phyloP scores from a whole-genome alignment of 2,113 vertebrate genomes.

The Callionymus lyra region DNA sequence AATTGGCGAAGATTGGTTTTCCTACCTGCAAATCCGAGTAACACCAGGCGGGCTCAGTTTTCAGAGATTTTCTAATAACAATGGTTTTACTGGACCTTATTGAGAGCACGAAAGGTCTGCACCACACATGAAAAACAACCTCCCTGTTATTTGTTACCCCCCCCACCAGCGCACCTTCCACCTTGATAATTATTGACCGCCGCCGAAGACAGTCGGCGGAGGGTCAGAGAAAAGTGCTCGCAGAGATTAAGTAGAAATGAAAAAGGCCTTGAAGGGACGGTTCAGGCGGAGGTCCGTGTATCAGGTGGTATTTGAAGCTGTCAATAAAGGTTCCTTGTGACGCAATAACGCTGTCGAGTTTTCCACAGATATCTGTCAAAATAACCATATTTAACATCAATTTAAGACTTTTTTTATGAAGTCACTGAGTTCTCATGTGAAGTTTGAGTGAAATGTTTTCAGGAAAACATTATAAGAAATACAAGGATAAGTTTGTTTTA shows the following conservation, averaged over 20 bases:
- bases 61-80: slow-evolving; percentile 62
- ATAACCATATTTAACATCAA: too few species aligned
- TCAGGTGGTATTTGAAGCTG: not conserved
- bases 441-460: too few species aligned
- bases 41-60: slow-evolving; percentile 30
- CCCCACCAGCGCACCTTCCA: slow-evolving; percentile 14
- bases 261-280: slow-evolving; percentile 7
- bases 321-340: too few species aligned
- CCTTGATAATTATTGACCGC: slow-evolving; percentile 44
- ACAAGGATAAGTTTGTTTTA: too few species aligned
- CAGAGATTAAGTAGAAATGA: slow-evolving; percentile 31
- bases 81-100: slow-evolving; percentile 55
- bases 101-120: slow-evolving; percentile 45
- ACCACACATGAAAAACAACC: slow-evolving; percentile 54
- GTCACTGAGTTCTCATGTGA: too few species aligned
- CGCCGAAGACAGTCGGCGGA: slow-evolving; percentile 21
- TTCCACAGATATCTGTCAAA: too few species aligned
- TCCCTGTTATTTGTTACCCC: slow-evolving; percentile 32
- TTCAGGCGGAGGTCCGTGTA: not conserved
- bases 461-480: too few species aligned
- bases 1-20: slow-evolving; percentile 45
- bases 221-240: slow-evolving; percentile 36
- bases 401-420: too few species aligned
- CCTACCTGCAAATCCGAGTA: slow-evolving; percentile 49
- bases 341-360: too few species aligned